Evolutionary conservation across 2,797 vertebrate species (phyloP), one percentile per base, ranked within the genome.

Genomic region (Melanotaenia nigrans): DNA sequence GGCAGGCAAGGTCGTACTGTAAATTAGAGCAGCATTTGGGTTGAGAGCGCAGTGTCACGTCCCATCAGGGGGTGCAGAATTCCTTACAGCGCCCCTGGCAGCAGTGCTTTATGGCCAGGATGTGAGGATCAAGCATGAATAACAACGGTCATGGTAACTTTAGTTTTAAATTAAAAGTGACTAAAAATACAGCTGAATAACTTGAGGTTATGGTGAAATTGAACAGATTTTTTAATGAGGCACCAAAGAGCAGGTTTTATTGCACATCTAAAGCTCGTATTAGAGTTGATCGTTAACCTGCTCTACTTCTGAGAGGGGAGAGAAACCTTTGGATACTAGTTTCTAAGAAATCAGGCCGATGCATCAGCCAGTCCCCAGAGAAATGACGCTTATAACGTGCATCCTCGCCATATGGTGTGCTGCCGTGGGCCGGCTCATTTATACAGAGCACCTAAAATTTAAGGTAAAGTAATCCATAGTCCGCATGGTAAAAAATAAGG

Each of bases 61-160:
- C 87, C 56, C 85, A 83, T 75, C 84, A 75, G 86, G 87, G 79
- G 83, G 85, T 70, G 74, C 68, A 71, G 82, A 73, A 91, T 91
- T 87, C 85, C 83, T 85, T 5, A 33, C 73, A 78, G 85, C 68
- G 65, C 67, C 85, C 86, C 77, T 85, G 71, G 86, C 80, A 90
- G 87, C 84, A 53, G 38, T 20, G 5, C 64, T 84, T 85, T 77
- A 81, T 25, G 33, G 68, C 69, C 51, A 56, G 45, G 68, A 77
- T 75, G 75, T 59, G 35, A 71, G 62, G 38, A 62, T 74, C 67
- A 51, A 32, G 65, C 63, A 67, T 78, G 73, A 83, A 79, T 78
- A 76, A 74, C 65, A 7, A 59, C 64, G 64, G 49, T 13, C 49
- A 61, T 22, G n/a, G 57, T 47, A 36, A 68, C 58, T 68, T 75